Evolutionary conservation across 2,797 vertebrate species (phyloP).

Genomic region (Gymnopithys bicolor): DNA sequence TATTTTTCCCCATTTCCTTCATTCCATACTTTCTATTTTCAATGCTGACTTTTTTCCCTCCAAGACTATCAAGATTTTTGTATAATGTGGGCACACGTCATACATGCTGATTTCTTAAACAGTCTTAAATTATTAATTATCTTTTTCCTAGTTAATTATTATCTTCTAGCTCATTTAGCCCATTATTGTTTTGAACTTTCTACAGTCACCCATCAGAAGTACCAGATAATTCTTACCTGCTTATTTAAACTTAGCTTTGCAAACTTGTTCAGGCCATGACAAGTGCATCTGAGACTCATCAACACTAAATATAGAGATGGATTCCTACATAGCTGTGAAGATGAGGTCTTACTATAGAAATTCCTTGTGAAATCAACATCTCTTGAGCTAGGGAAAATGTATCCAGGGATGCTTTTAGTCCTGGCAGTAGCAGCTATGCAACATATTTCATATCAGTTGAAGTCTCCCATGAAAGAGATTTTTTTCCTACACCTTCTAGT

Average conservation of each 20-base stretch:
- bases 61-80: not conserved
- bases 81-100: not conserved
- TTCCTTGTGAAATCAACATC: not conserved
- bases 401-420: not conserved
- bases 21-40: not conserved
- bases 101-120: not conserved
- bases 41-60: not conserved
- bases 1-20: not conserved
- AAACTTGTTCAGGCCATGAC: not conserved
- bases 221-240: not conserved
- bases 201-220: not conserved
- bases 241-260: not conserved
- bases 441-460: not conserved
- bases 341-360: not conserved
- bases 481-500: not conserved
- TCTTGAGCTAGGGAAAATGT: not conserved
- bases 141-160: not conserved
- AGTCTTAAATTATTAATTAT: not conserved
- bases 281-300: not conserved
- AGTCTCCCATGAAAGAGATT: not conserved
- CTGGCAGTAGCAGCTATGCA: not conserved
- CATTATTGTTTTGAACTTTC: not conserved
- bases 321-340: not conserved
- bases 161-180: not conserved
- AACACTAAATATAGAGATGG: not conserved